Percentiles rank a stretch among this genome's conserved stretches.
Conservation (phyloP, 2,113 vertebrate species). For the Ivindomyrus marchei region DNA sequence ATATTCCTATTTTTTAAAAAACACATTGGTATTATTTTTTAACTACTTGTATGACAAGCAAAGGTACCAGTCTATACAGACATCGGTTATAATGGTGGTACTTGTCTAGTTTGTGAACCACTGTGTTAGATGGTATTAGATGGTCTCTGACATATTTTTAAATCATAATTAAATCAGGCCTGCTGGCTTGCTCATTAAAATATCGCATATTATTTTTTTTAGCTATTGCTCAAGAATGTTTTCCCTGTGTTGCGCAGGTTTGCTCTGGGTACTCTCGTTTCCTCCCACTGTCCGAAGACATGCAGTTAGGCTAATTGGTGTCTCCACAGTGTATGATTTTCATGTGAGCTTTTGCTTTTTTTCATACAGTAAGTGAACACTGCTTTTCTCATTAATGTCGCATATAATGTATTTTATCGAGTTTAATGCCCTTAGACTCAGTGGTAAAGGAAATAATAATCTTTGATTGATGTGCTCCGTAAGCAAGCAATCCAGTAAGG, state of each 20-base stretch:
- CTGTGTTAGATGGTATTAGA: not conserved
- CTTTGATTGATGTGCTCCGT: not conserved
- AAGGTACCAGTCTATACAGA: not conserved
- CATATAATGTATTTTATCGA: not conserved
- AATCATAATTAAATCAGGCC: not conserved
- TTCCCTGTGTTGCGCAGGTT: not conserved
- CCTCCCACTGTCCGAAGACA: not conserved
- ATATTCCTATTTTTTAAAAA: not conserved
- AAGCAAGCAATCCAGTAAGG: not conserved
- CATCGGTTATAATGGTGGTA: not conserved
- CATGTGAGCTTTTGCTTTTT: not conserved
- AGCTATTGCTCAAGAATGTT: not conserved
- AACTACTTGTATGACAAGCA: not conserved
- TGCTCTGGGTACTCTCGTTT: not conserved
- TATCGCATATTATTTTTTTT: not conserved
- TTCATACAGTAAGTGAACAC: not conserved
- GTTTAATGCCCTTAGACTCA: not conserved
- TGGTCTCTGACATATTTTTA: not conserved
- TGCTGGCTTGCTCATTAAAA: not conserved
- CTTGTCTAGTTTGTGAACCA: not conserved
- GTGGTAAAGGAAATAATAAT: constrained; percentile 1
- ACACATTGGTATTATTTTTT: not conserved
- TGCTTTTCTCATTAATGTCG: not conserved
- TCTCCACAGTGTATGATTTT: not conserved
- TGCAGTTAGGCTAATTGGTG: not conserved